phyloP scores from a whole-genome alignment of 2,888 invertebrate species.

The Campoletis raptor region DNA sequence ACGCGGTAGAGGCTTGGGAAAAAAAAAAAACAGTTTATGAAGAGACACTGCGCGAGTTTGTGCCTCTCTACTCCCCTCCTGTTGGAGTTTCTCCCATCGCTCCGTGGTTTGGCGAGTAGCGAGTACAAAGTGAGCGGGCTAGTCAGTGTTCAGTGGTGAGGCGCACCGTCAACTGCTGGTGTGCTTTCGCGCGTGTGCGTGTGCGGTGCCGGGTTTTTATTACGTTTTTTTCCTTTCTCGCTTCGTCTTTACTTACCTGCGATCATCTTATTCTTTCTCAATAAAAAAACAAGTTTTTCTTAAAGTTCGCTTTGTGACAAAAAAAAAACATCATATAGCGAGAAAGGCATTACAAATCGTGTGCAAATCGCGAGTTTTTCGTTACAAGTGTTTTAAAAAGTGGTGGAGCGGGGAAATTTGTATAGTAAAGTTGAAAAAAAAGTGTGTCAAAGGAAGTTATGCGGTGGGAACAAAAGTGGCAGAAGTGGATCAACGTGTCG shows the following conservation, averaged over 20 bases:
- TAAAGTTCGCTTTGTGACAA: background rate
- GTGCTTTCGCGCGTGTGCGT: slow-evolving; percentile 44
- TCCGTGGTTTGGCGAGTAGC: slow-evolving; percentile 37
- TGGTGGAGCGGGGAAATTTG: background rate
- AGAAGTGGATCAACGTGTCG: slow-evolving; percentile 32
- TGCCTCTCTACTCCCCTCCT: slow-evolving; percentile 34
- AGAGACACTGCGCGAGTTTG: slow-evolving; percentile 54
- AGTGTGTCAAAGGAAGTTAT: slow-evolving; percentile 45
- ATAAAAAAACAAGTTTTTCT: slow-evolving; percentile 14
- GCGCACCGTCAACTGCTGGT: slow-evolving; percentile 71
- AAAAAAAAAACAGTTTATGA: slow-evolving; percentile 21
- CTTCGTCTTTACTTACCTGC: slow-evolving; percentile 4
- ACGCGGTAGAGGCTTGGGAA: slow-evolving; percentile 19
- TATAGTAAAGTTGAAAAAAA: slow-evolving; percentile 5
- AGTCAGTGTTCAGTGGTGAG: slow-evolving; percentile 72
- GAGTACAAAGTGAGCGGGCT: slow-evolving; percentile 61
- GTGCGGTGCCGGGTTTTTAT: slow-evolving; percentile 46
- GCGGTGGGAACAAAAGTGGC: slow-evolving; percentile 54
- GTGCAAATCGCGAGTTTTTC: background rate
- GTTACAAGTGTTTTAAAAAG: slow-evolving; percentile 20
- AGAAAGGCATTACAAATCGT: background rate
- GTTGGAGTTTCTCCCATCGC: background rate
- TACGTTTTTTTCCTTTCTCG: slow-evolving; percentile 46
- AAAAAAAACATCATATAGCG: background rate
- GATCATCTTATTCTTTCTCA: slow-evolving; percentile 11